Conservation (phyloP, 1,140 invertebrate species). For the Lutraria rhynchaena region DNA sequence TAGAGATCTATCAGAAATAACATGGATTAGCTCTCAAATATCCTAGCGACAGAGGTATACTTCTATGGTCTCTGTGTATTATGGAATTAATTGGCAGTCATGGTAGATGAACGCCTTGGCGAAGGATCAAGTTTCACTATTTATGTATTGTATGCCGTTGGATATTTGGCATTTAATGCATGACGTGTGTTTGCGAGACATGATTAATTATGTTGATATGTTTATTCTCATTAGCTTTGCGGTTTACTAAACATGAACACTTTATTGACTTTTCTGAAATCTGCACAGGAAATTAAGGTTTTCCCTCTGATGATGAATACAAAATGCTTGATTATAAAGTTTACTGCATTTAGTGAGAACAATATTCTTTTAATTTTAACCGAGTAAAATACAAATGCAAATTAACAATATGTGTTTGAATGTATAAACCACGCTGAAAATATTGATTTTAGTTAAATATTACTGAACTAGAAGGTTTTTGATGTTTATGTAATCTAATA, state of each 20-base stretch:
- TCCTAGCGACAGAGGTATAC: conserved; percentile 5
- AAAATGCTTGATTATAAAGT: too few species aligned
- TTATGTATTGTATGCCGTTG: conserved; percentile 19
- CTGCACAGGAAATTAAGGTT: too few species aligned
- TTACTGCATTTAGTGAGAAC: too few species aligned
- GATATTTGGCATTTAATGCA: conserved; percentile 43
- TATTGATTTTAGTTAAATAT: too few species aligned
- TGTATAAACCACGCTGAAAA: too few species aligned
- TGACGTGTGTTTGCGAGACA: conserved; percentile 14
- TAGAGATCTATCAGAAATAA: conserved; percentile 25
- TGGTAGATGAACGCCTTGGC: conserved; percentile 24
- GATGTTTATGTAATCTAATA: too few species aligned
- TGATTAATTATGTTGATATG: conserved; percentile 51
- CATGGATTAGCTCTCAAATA: conserved; percentile 25
- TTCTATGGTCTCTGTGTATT: conserved; percentile 14
- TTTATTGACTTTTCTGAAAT: background rate
- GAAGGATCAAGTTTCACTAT: conserved; percentile 18
- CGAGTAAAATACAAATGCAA: too few species aligned
- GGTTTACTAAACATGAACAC: conserved; percentile 16
- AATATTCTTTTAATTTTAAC: too few species aligned
- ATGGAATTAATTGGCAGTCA: conserved; percentile 36
- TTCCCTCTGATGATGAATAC: too few species aligned
- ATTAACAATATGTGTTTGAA: too few species aligned
- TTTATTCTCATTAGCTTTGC: conserved; percentile 25
- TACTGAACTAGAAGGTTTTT: too few species aligned